Base-by-base conservation (phyloP, 1,140 invertebrate species). In the Drosophila punjabiensis region DNA sequence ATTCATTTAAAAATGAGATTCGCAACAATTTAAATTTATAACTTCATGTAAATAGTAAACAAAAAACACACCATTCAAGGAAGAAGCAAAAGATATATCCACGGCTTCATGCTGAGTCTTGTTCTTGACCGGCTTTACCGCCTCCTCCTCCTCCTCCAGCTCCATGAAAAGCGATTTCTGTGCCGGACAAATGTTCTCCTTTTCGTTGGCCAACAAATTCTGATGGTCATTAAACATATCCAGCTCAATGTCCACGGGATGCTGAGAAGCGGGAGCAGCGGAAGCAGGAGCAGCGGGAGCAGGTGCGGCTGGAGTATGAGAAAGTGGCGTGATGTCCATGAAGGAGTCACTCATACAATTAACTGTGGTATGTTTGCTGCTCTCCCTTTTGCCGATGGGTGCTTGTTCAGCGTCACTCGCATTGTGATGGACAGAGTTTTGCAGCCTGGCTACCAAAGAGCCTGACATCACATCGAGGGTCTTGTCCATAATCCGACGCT, bases 401-500 rank as follows among this genome's bases (percentile, higher is more conserved):
- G 39, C 10, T 18, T 30, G 11, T 18, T 60, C 30, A 1, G 4
- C 16, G 5, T 33, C 68, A 8, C 24, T 45, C 14, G 53, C 8
- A 43, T 35, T 35, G 24, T 5, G n/a, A 13, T 24, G 1, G 9
- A 14, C 13, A 4, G 24, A 24, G 10, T 5, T 63, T 52, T 50
- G 62, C 5, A 9, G 16, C 14, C 55, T 35, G 74, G 30, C 14
- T 4, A 75, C 45, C 33, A 69, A 61, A 8, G 43, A n/a, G 5
- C 47, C 58, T 0, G 76, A 86, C 47, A 88, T 47, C 2, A 88
- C 64, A 50, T 88, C 86, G 11, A 85, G 50, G 8, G 85, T 88
- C 37, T 81, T 88, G 13, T 88, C 85, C 47, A 64, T 58, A 9
- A 30, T 18, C 16, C 48, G 62, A 16, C 8, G 43, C 5, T 37